Evolutionary conservation across 2,888 invertebrate genomes (phyloP).

Genomic region (Exocentrus adspersus): DNA sequence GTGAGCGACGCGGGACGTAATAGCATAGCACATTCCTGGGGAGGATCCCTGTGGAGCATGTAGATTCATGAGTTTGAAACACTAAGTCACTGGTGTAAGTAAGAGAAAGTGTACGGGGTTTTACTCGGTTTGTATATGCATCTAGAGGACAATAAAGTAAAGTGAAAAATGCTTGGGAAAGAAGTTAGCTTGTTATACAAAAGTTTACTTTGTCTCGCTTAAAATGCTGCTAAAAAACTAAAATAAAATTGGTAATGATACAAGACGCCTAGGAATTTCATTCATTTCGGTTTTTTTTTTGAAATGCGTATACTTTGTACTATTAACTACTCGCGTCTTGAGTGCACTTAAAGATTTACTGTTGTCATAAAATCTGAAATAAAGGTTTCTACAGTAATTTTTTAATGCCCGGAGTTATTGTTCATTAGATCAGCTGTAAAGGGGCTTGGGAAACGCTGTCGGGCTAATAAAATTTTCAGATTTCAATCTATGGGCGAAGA

Average conservation of each 20-base stretch:
- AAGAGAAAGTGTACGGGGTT: neutral
- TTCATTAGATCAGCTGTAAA: neutral
- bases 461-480: neutral
- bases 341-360: conserved; percentile 1
- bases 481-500: no score
- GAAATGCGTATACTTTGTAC: conserved; percentile 1
- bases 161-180: no score
- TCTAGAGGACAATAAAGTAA: no score
- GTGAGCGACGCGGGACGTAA: neutral
- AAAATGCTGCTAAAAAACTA: no score
- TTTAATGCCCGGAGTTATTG: neutral
- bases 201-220: no score
- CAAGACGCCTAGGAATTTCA: conserved; percentile 1
- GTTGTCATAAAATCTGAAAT: conserved; percentile 2
- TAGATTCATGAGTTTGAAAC: no score
- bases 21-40: neutral
- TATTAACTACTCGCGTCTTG: conserved; percentile 2
- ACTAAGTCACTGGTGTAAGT: no score
- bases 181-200: no score
- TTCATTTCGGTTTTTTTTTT: neutral
- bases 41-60: no score
- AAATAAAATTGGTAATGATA: no score
- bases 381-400: conserved; percentile 2
- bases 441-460: neutral
- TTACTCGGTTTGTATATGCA: no score